These are phyloP conservation scores for Xiphorhynchus elegans DNA, from an alignment of 2,113 vertebrate genomes.

Conservation along the genomic window DNA sequence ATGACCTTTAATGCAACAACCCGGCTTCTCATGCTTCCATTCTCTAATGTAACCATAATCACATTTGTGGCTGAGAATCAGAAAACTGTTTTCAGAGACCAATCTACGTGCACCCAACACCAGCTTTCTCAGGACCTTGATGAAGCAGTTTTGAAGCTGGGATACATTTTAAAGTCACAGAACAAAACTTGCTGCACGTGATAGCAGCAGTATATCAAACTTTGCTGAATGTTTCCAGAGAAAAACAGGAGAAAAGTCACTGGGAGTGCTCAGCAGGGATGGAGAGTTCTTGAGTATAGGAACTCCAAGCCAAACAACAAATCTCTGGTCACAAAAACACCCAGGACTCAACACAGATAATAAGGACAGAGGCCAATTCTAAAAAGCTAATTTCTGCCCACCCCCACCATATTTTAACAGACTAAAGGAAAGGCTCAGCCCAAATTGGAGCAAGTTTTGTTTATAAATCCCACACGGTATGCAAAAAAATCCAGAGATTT, in stretches of 20 bases:
- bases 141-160: neutral
- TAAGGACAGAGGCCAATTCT: neutral
- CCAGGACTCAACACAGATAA: neutral
- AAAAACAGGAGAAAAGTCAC: neutral
- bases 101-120: neutral
- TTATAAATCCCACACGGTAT: neutral
- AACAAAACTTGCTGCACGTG: neutral
- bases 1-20: constrained; percentile 36
- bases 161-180: neutral
- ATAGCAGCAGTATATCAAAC: neutral
- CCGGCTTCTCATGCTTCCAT: neutral
- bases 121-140: neutral
- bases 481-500: neutral
- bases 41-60: constrained; percentile 32
- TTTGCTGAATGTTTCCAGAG: neutral
- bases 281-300: neutral
- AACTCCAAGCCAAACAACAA: neutral
- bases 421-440: neutral
- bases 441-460: neutral
- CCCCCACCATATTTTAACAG: neutral
- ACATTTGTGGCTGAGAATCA: constrained; percentile 6
- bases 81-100: constrained; percentile 6
- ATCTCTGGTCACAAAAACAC: neutral
- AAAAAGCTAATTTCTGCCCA: neutral
- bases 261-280: neutral